Percentiles rank a stretch among this genome's conserved stretches.
Conservation (phyloP, 64 coral and sea anemone species). For the Porites australiensis region DNA sequence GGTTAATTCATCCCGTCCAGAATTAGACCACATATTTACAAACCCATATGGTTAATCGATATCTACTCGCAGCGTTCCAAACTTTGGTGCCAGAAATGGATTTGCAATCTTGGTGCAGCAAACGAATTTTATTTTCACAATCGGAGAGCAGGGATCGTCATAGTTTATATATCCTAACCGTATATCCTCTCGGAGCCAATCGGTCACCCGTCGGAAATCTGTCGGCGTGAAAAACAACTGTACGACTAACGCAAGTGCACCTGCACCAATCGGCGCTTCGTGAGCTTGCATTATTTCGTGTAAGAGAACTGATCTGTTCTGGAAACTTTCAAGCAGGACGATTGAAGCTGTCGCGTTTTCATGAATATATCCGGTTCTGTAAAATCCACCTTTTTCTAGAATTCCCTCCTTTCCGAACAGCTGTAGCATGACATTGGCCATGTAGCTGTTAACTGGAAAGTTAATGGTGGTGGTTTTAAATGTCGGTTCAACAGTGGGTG, state of each 20-base stretch:
- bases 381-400: conserved; percentile 66
- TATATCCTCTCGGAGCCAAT: conserved; percentile 44
- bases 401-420: conserved; percentile 61
- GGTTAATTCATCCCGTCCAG: too few species aligned
- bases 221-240: conserved; percentile 48
- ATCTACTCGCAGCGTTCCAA: conserved; percentile 52
- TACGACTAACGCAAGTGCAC: conserved; percentile 21
- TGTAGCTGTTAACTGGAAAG: conserved; percentile 43
- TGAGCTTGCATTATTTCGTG: conserved; percentile 33
- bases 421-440: conserved; percentile 62
- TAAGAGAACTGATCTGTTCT: conserved; percentile 52
- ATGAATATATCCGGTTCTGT: conserved; percentile 42
- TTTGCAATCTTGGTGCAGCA: conserved; percentile 61
- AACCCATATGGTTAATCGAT: conserved; percentile 6
- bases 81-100: conserved; percentile 48
- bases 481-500: background rate
- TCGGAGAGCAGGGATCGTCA: conserved; percentile 70
- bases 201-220: conserved; percentile 38
- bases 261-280: background rate
- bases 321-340: conserved; percentile 30
- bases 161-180: conserved; percentile 36
- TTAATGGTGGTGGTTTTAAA: conserved; percentile 27
- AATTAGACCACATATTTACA: too few species aligned
- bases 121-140: conserved; percentile 45
- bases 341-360: conserved; percentile 34